These are phyloP conservation scores for Onthophagus sagittarius DNA, from an alignment of 2,888 invertebrate genomes.

Conservation along the genomic window DNA sequence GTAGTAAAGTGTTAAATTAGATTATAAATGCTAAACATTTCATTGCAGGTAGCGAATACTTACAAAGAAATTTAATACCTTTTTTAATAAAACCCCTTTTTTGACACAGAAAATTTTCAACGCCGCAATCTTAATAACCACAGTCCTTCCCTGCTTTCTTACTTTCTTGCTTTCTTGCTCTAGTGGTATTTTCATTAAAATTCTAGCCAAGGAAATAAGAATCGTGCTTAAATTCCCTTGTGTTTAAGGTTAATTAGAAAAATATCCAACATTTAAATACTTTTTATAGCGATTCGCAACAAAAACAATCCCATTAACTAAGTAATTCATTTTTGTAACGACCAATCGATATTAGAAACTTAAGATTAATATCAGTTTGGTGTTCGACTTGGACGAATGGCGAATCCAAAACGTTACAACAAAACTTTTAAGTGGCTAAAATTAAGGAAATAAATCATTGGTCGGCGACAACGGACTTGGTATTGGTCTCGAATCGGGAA, in stretches of 20 bases:
- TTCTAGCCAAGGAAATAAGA: neutral
- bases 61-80: neutral
- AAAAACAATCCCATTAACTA: too few relatives aligned
- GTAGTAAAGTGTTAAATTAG: neutral
- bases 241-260: neutral
- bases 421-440: conserved; percentile 23
- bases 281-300: too few relatives aligned
- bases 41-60: neutral
- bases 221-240: neutral
- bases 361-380: neutral
- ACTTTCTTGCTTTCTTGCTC: neutral
- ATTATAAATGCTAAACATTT: neutral
- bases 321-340: too few relatives aligned
- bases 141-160: neutral
- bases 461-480: conserved; percentile 1
- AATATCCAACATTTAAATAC: neutral
- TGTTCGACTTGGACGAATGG: neutral
- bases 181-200: neutral
- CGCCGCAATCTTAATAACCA: neutral
- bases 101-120: neutral
- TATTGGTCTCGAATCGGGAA: neutral
- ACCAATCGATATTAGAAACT: neutral
- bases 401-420: neutral
- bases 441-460: conserved; percentile 23
- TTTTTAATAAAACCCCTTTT: neutral